Evolutionary conservation across 2,888 invertebrate genomes (phyloP), one percentile per base, ranked within the genome.

Genomic region (Parthenolecanium corni): DNA sequence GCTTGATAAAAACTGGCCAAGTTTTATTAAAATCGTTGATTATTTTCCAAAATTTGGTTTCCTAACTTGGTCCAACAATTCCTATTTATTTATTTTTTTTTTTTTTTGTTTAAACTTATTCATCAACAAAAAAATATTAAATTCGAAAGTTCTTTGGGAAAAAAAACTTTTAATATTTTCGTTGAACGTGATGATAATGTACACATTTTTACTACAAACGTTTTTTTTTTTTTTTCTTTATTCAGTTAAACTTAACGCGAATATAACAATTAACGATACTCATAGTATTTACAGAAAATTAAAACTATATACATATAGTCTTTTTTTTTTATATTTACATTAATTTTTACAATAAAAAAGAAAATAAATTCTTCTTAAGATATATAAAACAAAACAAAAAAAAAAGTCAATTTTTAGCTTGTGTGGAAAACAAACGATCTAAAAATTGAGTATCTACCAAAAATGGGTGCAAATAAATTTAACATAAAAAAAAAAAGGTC

Each of bases 201-300:
- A 54, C 54, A 54, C 20, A 31, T 31, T 38, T 54, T 54, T 54
- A 42, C 54, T 54, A 54, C 42, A 54, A n/a, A 23, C n/a, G 42
- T 54, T 38, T 54, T 54, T 31, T 11, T 11, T 54, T 38, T 54
- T 54, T 31, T 11, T 11, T 18, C 2, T 47, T 20, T 47, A 20
- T 47, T 38, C 23, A 40, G 24, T 54, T 40, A 54, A 54, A 54
- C 54, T 54, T 54, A 54, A 54, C 54, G 42, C 54, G 42, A 21
- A n/a, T 42, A n/a, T 40, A 54, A 54, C 54, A 42, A 38, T 52
- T 52, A 52, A 11, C 16, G 25, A 52, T 42, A 42, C 40, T 21
- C 40, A 52, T 23, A 31, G 9, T 31, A 31, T 31, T 9, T 31
- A 31, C 31, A 31, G 9, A 31, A 31, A 6, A 31, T 31, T 31